phyloP scores from a whole-genome alignment of 2,797 vertebrate species.

The Leptoclinus maculatus region DNA sequence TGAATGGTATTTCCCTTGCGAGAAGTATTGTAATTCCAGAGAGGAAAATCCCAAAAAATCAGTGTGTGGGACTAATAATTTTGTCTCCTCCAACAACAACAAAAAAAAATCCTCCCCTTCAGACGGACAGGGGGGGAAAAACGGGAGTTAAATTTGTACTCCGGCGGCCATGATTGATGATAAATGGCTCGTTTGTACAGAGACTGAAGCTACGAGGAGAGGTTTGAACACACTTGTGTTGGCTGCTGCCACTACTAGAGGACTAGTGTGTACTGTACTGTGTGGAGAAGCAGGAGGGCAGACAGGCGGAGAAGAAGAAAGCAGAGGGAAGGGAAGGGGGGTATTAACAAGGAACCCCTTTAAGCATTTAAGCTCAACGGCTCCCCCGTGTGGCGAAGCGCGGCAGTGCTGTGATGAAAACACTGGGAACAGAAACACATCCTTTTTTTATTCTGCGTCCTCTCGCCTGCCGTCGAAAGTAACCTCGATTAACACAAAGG shows the following conservation, averaged over 20 bases:
- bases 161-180: slow-evolving; percentile 85
- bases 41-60: slow-evolving; percentile 65
- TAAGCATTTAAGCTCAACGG: slow-evolving; percentile 52
- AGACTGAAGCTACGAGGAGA: slow-evolving; percentile 58
- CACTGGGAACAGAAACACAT: neutral
- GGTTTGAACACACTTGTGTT: slow-evolving; percentile 58
- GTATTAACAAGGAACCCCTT: slow-evolving; percentile 67
- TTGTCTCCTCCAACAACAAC: slow-evolving; percentile 45
- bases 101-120: slow-evolving; percentile 60
- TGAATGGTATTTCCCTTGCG: slow-evolving; percentile 86
- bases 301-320: slow-evolving; percentile 60
- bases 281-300: slow-evolving; percentile 59
- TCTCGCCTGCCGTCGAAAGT: neutral
- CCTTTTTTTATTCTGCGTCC: slow-evolving; percentile 29
- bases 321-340: slow-evolving; percentile 46
- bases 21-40: slow-evolving; percentile 79
- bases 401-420: neutral
- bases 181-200: slow-evolving; percentile 67
- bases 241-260: slow-evolving; percentile 67
- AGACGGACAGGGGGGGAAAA: slow-evolving; percentile 72
- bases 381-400: slow-evolving; percentile 61
- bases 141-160: slow-evolving; percentile 76
- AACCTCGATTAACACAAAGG: neutral
- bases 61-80: slow-evolving; percentile 50
- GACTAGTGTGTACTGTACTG: slow-evolving; percentile 62